phyloP scores from a whole-genome alignment of 2,113 vertebrate genomes.

The Menidia beryllina region DNA sequence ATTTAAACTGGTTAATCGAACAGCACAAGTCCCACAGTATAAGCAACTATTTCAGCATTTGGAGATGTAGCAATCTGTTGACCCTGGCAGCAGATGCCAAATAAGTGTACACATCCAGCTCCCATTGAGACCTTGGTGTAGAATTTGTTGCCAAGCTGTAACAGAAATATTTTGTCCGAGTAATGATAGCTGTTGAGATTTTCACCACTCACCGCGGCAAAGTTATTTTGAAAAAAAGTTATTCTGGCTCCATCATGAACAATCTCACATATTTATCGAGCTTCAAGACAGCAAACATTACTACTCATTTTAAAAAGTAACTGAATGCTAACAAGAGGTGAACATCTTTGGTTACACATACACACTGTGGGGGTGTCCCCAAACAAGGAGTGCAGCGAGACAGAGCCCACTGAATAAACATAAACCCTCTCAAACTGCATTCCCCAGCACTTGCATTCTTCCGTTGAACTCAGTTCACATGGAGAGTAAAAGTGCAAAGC shows the following conservation, averaged over 20 bases:
- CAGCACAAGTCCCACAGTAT: neutral
- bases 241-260: neutral
- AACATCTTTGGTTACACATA: too few relatives aligned
- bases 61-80: slow-evolving; percentile 18
- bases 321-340: neutral
- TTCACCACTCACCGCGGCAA: neutral
- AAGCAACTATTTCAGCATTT: slow-evolving; percentile 15
- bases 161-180: slow-evolving; percentile 1
- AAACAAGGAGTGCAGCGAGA: neutral
- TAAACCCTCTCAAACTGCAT: neutral
- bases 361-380: neutral
- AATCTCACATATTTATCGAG: too few relatives aligned
- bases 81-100: neutral
- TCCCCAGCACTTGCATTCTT: neutral
- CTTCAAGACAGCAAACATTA: too few relatives aligned
- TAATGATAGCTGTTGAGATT: slow-evolving; percentile 17
- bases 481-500: too few relatives aligned
- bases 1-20: slow-evolving; percentile 26
- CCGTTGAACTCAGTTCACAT: neutral
- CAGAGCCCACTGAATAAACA: neutral
- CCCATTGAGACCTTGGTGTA: slow-evolving; percentile 3
- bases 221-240: too few relatives aligned
- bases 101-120: slow-evolving; percentile 15
- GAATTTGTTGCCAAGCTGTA: slow-evolving; percentile 10
- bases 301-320: neutral